A percentile compares a stretch with the other conserved stretches of the same genome.
phyloP scores from a whole-genome alignment of 2,888 invertebrate species.

The Megastigmus dorsalis region DNA sequence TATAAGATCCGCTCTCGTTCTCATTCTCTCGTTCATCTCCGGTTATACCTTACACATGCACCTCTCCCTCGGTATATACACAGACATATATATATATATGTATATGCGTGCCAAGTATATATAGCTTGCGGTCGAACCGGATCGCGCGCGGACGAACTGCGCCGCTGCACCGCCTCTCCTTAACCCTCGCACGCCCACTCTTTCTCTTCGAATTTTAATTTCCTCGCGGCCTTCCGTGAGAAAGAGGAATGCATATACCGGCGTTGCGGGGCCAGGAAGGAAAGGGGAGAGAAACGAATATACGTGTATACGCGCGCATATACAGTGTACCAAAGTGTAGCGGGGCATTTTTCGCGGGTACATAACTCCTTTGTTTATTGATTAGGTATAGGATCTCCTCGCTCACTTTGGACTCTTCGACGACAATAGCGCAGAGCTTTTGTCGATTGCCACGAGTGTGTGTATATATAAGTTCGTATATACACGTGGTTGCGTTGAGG shows the following conservation, averaged over 20 bases:
- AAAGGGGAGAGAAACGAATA: neutral
- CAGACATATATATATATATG: too few relatives aligned
- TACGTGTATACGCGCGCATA: too few relatives aligned
- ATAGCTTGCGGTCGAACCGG: too few relatives aligned
- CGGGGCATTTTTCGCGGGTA: conserved; percentile 4
- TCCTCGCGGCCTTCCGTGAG: conserved; percentile 42
- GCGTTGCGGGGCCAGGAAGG: neutral
- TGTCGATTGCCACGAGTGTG: too few relatives aligned
- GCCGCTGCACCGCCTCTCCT: conserved; percentile 4
- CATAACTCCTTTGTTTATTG: conserved; percentile 37
- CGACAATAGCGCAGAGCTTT: neutral
- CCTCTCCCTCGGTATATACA: too few relatives aligned
- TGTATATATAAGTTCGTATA: too few relatives aligned
- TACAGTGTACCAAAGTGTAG: neutral
- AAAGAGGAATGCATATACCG: conserved; percentile 20
- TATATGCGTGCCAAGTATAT: too few relatives aligned
- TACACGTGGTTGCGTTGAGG: too few relatives aligned
- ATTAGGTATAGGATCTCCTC: too few relatives aligned
- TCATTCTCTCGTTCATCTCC: too few relatives aligned
- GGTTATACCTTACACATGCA: too few relatives aligned
- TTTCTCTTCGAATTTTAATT: conserved; percentile 45
- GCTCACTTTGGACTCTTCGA: neutral
- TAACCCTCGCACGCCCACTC: conserved; percentile 30
- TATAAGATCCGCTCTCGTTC: too few relatives aligned
- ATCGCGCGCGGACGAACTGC: neutral